These are phyloP conservation scores for Chitala chitala DNA, from an alignment of 2,113 vertebrate species.

Conservation along the genomic window DNA sequence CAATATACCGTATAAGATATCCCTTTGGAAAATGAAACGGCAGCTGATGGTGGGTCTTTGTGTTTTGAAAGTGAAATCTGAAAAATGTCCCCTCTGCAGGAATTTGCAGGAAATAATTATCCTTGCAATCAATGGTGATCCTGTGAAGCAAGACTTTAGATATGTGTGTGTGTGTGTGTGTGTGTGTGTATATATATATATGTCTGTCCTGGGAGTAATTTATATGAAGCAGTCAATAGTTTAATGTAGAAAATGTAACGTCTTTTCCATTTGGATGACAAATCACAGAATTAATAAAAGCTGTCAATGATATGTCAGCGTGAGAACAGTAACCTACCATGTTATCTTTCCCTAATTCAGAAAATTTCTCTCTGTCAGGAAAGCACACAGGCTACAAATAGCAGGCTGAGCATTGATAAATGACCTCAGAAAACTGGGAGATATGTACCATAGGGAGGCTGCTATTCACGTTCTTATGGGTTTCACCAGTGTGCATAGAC, in stretches of 20 bases:
- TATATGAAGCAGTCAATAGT: no score
- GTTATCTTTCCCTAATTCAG: not conserved
- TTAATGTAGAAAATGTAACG: not conserved
- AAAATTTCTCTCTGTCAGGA: not conserved
- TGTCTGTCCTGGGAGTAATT: not conserved
- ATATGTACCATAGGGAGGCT: not conserved
- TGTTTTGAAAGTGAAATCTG: no score
- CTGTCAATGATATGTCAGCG: constrained; percentile 12
- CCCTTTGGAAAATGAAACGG: not conserved
- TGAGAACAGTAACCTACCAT: not conserved
- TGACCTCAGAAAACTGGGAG: not conserved
- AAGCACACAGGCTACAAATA: not conserved
- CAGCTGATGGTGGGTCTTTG: not conserved
- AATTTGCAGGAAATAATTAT: not conserved
- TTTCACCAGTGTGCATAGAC: not conserved
- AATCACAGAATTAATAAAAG: constrained; percentile 8
- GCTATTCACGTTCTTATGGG: no score
- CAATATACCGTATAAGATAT: not conserved
- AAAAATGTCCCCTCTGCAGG: not conserved
- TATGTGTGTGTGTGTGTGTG: not conserved
- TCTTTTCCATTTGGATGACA: not conserved
- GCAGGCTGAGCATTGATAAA: not conserved
- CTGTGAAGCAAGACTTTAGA: no score
- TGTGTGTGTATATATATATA: no score
- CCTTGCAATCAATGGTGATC: no score